Evolutionary conservation across 1,140 invertebrate genomes (phyloP).

Genomic region (Telenomus remus): DNA sequence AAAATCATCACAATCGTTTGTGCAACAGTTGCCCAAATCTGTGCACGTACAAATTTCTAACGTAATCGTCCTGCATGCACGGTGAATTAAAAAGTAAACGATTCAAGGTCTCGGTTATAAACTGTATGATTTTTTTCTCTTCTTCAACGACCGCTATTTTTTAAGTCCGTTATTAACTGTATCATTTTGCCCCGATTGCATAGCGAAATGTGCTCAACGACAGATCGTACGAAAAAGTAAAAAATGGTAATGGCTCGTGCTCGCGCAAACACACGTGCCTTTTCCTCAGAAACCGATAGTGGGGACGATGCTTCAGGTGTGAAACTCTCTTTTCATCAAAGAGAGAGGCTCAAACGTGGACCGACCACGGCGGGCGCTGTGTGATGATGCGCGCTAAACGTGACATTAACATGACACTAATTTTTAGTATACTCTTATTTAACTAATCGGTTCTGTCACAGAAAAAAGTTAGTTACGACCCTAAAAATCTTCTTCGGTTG

Average conservation of each 20-base stretch:
- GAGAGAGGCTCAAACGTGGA: conserved; percentile 50
- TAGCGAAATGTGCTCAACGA: conserved; percentile 5
- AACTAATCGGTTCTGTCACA: no score
- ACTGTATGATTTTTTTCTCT: conserved; percentile 1
- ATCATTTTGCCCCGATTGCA: background rate
- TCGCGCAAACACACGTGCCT: conserved; percentile 30
- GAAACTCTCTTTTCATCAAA: conserved; percentile 56
- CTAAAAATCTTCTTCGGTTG: no score
- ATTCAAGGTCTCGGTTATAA: conserved; percentile 10
- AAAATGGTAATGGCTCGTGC: conserved; percentile 29
- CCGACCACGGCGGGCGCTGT: conserved; percentile 36
- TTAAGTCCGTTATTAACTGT: conserved; percentile 18
- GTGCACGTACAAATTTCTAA: conserved; percentile 17
- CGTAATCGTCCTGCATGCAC: background rate
- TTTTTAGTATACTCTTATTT: background rate
- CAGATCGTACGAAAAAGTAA: conserved; percentile 7
- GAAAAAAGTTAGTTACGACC: no score
- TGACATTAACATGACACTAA: conserved; percentile 36
- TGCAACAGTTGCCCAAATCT: conserved; percentile 28
- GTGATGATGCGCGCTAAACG: conserved; percentile 44
- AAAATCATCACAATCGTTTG: conserved; percentile 13
- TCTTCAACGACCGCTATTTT: conserved; percentile 6
- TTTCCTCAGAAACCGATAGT: conserved; percentile 33
- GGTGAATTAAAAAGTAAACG: conserved; percentile 9
- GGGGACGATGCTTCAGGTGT: conserved; percentile 53